Conservation (phyloP, 2,113 vertebrate genomes). For the Ramphastos sulfuratus region DNA sequence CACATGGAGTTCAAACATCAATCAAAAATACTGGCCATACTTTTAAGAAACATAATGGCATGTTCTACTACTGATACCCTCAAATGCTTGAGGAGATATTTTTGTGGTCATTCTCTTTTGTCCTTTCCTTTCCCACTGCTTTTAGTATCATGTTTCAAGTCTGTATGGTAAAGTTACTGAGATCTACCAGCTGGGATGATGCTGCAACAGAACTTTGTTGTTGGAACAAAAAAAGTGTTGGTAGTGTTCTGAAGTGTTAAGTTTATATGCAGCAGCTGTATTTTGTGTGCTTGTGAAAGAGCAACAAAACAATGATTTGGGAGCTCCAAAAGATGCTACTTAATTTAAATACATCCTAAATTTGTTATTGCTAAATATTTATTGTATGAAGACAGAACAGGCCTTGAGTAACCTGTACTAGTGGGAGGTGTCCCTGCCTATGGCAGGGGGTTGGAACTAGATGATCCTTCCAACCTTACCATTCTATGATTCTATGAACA, state of each 20-base stretch:
- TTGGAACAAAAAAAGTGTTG: neutral
- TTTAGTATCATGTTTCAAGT: neutral
- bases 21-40: neutral
- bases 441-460: too few relatives aligned
- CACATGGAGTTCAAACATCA: neutral
- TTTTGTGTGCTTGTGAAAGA: neutral
- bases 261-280: neutral
- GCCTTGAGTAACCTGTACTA: too few relatives aligned
- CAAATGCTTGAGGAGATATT: neutral
- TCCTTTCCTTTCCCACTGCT: neutral
- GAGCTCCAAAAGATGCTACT: neutral
- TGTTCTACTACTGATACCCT: neutral
- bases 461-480: too few relatives aligned
- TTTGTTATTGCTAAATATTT: neutral
- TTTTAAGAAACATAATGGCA: neutral
- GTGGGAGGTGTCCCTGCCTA: too few relatives aligned
- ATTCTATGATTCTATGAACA: too few relatives aligned
- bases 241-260: neutral
- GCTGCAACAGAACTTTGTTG: neutral
- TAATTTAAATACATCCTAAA: neutral
- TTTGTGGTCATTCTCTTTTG: neutral
- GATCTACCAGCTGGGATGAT: neutral
- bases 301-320: neutral
- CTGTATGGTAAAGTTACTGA: neutral
- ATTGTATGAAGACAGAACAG: neutral